phyloP scores from a whole-genome alignment of 37 sponge, comb jelly and placozoan species.

The Halichondria panicea region DNA sequence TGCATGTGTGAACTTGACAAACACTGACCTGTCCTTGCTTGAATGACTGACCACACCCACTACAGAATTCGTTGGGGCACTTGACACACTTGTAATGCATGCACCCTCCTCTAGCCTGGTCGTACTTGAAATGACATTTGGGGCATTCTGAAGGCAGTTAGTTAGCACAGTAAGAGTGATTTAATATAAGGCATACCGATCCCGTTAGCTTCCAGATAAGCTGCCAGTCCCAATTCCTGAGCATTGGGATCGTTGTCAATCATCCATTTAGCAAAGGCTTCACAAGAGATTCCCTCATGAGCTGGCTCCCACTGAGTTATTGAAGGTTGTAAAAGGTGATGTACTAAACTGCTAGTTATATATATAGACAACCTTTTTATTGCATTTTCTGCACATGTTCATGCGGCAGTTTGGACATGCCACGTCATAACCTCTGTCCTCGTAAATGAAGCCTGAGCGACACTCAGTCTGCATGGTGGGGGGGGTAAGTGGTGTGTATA shows the following conservation, averaged over 20 bases:
- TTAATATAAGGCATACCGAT: no score
- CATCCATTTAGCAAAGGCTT: constrained; percentile 82
- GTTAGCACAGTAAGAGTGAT: no score
- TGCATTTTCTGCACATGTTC: constrained; percentile 78
- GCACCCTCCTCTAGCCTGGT: constrained; percentile 88
- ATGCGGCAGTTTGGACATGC: constrained; percentile 68
- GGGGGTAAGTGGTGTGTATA: no score
- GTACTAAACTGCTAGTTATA: background rate
- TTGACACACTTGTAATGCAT: constrained; percentile 90
- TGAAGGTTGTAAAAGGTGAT: no score
- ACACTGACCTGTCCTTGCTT: constrained; percentile 68
- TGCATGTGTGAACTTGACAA: no score
- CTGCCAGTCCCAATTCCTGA: constrained; percentile 84
- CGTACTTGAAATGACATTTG: constrained; percentile 76
- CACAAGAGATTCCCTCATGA: constrained; percentile 72
- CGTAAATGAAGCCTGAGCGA: constrained; percentile 69
- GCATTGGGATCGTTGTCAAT: constrained; percentile 79
- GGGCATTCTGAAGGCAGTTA: constrained; percentile 94
- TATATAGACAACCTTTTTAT: constrained; percentile 42
- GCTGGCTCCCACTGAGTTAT: constrained; percentile 90
- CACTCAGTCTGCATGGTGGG: constrained; percentile 66
- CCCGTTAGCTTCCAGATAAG: constrained; percentile 83
- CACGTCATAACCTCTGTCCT: constrained; percentile 33
- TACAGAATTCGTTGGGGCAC: constrained; percentile 93
- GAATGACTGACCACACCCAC: constrained; percentile 83